Conservation (phyloP, 2,113 vertebrate species). For the Myiozetetes cayanensis region DNA sequence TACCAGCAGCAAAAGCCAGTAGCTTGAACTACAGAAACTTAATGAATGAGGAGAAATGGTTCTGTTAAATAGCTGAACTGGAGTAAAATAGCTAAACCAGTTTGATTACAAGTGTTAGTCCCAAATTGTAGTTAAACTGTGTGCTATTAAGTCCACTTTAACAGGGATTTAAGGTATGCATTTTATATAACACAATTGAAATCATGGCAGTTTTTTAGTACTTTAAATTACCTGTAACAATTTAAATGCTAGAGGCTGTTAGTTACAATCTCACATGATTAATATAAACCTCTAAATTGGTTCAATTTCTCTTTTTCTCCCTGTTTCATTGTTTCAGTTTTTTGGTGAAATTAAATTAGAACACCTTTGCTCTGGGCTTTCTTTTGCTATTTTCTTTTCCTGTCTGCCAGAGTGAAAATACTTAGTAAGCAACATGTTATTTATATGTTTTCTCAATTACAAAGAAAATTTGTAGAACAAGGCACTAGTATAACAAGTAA, state of each 20-base stretch:
- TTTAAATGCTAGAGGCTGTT: background rate
- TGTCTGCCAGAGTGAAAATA: background rate
- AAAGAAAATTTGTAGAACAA: background rate
- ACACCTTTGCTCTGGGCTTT: background rate
- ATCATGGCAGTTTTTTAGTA: background rate
- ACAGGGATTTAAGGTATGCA: background rate
- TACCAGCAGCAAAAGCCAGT: background rate
- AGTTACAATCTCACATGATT: background rate
- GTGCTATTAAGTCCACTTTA: background rate
- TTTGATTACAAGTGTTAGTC: background rate
- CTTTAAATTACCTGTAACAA: background rate
- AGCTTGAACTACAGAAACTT: background rate
- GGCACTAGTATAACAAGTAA: background rate
- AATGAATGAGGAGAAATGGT: background rate
- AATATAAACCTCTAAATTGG: fast-evolving
- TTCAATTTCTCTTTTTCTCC: background rate
- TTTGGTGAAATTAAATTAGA: background rate
- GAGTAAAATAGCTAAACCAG: background rate
- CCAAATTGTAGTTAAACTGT: background rate
- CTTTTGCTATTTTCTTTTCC: background rate
- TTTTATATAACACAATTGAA: background rate
- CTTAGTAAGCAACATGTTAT: background rate
- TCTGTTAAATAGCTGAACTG: background rate
- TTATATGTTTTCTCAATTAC: background rate
- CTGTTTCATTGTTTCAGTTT: background rate